phyloP scores from a whole-genome alignment of 2,113 vertebrate species.

The Ammodytes marinus region DNA sequence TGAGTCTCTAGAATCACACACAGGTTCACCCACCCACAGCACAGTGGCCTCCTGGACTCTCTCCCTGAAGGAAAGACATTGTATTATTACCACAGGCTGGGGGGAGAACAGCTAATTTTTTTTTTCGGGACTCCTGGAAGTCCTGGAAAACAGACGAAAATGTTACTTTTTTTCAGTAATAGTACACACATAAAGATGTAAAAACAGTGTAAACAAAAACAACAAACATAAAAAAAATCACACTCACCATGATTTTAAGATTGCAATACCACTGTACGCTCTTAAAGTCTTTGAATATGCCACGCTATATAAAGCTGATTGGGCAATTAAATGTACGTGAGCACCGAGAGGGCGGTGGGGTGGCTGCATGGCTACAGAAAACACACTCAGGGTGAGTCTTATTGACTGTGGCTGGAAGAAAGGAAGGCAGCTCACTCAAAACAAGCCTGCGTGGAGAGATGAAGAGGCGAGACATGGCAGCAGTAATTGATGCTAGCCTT shows the following conservation, averaged over 20 bases:
- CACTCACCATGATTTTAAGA: constrained; percentile 8
- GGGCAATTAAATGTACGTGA: constrained; percentile 51
- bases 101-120: too few species aligned
- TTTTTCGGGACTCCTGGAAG: too few species aligned
- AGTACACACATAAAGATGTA: constrained; percentile 19
- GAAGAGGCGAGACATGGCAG: constrained; percentile 72
- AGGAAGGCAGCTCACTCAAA: constrained; percentile 63
- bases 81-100: constrained; percentile 24
- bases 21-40: constrained; percentile 87
- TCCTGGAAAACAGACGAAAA: constrained; percentile 91
- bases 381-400: constrained; percentile 41
- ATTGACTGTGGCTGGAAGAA: constrained; percentile 58
- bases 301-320: constrained; percentile 34
- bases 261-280: constrained; percentile 3
- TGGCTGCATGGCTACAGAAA: constrained; percentile 34
- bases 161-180: constrained; percentile 26
- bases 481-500: constrained; percentile 79
- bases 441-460: constrained; percentile 65
- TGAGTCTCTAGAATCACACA: constrained; percentile 83
- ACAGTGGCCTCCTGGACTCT: constrained; percentile 89
- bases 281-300: constrained; percentile 12
- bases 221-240: background rate
- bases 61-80: constrained; percentile 87
- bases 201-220: constrained; percentile 6
- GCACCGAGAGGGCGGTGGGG: constrained; percentile 61